Conservation (phyloP, 2,797 vertebrate species). For the Acipenser oxyrinchus region DNA sequence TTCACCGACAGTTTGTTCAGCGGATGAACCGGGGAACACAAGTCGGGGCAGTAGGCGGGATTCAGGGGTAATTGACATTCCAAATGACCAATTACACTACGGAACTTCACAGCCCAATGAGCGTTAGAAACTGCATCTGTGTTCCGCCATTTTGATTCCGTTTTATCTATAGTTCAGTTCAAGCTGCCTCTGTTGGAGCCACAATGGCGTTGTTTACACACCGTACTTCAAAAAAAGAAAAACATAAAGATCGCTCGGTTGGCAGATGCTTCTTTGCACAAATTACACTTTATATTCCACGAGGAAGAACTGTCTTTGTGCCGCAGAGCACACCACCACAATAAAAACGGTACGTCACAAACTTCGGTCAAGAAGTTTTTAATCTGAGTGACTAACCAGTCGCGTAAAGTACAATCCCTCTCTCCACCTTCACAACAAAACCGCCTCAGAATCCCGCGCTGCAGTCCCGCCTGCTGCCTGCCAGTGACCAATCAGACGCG, state of each 20-base stretch:
- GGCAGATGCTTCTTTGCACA: no score
- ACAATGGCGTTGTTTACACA: no score
- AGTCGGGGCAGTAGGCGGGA: neutral
- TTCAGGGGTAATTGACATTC: neutral
- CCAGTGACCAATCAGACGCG: slow-evolving; percentile 15
- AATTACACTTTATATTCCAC: no score
- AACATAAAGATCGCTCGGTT: no score
- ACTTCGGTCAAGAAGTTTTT: no score
- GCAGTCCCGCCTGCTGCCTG: neutral
- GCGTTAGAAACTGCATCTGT: neutral
- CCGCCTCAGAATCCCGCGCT: neutral
- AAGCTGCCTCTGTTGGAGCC: no score
- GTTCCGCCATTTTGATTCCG: slow-evolving; percentile 10
- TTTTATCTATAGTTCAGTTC: no score
- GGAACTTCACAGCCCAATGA: neutral
- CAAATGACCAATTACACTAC: neutral
- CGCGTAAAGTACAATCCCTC: neutral
- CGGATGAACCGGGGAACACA: neutral
- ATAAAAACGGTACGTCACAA: no score
- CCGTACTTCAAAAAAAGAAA: no score
- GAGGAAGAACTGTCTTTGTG: no score
- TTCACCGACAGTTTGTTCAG: neutral
- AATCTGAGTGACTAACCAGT: neutral
- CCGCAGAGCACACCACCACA: no score
- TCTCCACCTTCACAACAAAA: neutral